A percentile compares a stretch with the other conserved stretches of the same genome.
These are phyloP conservation scores for Melanerpes aurifrons DNA, from an alignment of 2,113 vertebrate genomes.

Conservation along the genomic window DNA sequence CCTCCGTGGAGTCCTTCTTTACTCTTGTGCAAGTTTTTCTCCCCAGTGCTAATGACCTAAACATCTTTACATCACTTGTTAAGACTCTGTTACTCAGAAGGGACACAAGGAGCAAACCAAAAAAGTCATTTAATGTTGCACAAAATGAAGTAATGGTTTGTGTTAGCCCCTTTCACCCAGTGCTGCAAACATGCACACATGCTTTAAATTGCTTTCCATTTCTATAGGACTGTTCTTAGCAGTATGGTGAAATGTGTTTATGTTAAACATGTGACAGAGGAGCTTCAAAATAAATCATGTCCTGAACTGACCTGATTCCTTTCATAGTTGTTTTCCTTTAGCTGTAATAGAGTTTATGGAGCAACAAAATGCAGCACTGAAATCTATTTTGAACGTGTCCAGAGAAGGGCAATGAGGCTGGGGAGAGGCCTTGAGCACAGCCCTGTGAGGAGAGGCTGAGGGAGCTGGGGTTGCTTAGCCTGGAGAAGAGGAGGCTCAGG, in stretches of 20 bases:
- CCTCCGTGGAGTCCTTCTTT: neutral
- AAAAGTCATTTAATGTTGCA: neutral
- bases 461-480: no score
- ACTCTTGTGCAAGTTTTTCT: neutral
- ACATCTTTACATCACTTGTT: neutral
- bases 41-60: neutral
- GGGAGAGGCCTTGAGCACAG: no score
- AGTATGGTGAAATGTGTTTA: neutral
- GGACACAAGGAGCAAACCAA: neutral
- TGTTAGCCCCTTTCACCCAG: neutral
- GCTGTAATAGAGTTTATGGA: neutral
- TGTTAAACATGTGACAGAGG: neutral
- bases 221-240: neutral
- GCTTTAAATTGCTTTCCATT: neutral
- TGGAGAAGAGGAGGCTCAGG: no score
- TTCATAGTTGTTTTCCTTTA: neutral
- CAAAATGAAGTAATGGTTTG: neutral
- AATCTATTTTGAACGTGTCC: neutral
- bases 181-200: neutral
- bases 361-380: neutral
- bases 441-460: no score
- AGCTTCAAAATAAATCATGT: neutral
- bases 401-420: no score
- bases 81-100: neutral
- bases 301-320: neutral